Conservation (phyloP, 2,888 invertebrate genomes). For the Scrobipalpa costella region DNA sequence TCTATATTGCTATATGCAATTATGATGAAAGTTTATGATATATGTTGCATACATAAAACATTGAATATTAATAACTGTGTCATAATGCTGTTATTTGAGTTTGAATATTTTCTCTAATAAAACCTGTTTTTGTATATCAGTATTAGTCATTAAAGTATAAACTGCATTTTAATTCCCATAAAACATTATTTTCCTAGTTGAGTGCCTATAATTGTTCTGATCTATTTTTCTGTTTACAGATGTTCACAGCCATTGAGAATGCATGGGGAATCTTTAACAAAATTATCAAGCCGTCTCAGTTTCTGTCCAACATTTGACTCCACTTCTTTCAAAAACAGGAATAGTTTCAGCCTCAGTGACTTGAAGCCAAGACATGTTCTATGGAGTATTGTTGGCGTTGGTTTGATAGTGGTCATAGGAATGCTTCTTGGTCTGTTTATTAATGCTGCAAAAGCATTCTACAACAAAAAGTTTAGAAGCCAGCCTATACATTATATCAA, state of each 20-base stretch:
- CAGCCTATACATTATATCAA: slow-evolving; percentile 69
- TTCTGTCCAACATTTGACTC: slow-evolving; percentile 68
- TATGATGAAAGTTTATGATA: slow-evolving; percentile 28
- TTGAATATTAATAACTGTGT: slow-evolving; percentile 28
- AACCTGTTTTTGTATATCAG: slow-evolving; percentile 14
- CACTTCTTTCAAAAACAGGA: slow-evolving; percentile 49
- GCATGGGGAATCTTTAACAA: slow-evolving; percentile 66
- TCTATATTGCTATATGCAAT: slow-evolving; percentile 20
- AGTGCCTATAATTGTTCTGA: neutral
- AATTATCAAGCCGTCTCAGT: slow-evolving; percentile 54
- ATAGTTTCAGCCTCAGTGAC: slow-evolving; percentile 53
- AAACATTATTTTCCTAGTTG: too few relatives aligned
- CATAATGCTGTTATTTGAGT: slow-evolving; percentile 10
- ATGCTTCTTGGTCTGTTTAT: slow-evolving; percentile 66
- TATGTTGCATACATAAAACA: slow-evolving; percentile 18
- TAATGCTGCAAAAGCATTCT: slow-evolving; percentile 60
- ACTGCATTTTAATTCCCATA: too few relatives aligned
- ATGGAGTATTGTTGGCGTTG: slow-evolving; percentile 73
- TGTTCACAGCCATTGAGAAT: slow-evolving; percentile 73
- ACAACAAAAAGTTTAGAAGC: slow-evolving; percentile 58
- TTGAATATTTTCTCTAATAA: slow-evolving; percentile 9
- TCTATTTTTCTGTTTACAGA: slow-evolving; percentile 51
- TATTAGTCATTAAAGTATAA: slow-evolving; percentile 24
- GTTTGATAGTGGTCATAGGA: slow-evolving; percentile 60
- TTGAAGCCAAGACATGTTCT: slow-evolving; percentile 69